Base-by-base conservation (phyloP, 2,888 invertebrate genomes). In the Lissonota sp. region DNA sequence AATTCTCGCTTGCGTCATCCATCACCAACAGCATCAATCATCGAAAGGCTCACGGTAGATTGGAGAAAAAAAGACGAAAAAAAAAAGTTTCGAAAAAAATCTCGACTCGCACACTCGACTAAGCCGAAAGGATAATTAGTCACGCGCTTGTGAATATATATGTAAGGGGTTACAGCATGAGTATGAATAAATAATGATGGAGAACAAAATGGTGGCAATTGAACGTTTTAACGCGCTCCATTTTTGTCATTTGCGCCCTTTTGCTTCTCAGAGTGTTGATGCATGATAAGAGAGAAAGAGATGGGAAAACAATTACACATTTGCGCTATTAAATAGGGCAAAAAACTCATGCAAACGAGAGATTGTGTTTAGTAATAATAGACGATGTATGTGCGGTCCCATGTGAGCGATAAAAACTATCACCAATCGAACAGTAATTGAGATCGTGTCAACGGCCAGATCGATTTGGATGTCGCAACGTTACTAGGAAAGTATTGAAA, bases 391-490 rank as follows among this genome's bases (percentile, higher is more conserved):
- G n/a, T n/a, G n/a, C n/a, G n/a, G 0, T 12, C 12, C 10, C 44
- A 39, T 8, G 16, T n/a, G 40, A 40, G 16, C 44, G 46, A 64
- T 46, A 39, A 12, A 44, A 55, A 46, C 14, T 40, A 4, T 16
- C 39, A 37, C n/a, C 70, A 62, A 73, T 12, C 37, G 44, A 53
- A 73, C 77, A 37, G 60, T 74, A 63, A 69, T 80, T 73, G 58
- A 53, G 73, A 57, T 26, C 69, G 80, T 64, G 72, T 77, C 77
- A 80, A 77, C 46, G 69, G 64, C 72, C 80, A 63, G 57, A 37
- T 8, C 26, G 72, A 80, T 77, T 64, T 70, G 60, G 77, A 69
- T 63, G 49, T 60, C 69, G 26, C 64, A 69, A 73, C 77, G 64
- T 51, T 14, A 6, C 8, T 58, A 14, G 7, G 39, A 53, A 77